Evolutionary conservation across 1,140 invertebrate species (phyloP), one percentile per base, ranked within the genome.

Genomic region (Lucilia sericata): DNA sequence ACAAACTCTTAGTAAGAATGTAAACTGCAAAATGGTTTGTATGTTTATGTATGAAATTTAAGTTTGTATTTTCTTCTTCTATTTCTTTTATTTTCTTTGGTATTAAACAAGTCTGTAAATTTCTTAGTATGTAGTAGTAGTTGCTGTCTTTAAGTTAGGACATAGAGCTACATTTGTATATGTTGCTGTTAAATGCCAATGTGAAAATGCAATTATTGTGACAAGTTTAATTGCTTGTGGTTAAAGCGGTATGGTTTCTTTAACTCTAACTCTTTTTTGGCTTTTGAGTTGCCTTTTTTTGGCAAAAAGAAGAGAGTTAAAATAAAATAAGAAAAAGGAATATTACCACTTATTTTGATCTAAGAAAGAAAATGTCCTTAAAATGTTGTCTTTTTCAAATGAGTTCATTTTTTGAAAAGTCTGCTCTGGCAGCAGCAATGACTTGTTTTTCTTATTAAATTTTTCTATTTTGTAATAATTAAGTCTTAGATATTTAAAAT

Each of bases 171-270:
- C 25, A 30, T 60, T 60, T 60, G 5, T 7, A 7, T 8, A 17
- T 70, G 65, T 21, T 70, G 65, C 65, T 70, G 65, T 70, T 70
- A 70, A 70, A 70, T 70, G 65, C 65, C 65, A 70, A 70, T 21
- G n/a, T 70, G 82, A 87, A 88, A 89, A 89, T 89, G 88, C 88
- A 89, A 89, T 89, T 89, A 89, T 86, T 87, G 85, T 86, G 88
- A 89, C 88, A 89, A 89, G 87, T 89, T 89, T 89, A 89, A 89
- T 89, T 89, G 88, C 88, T 88, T 86, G 85, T 84, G 85, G 86
- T 86, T 82, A 82, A 84, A 74, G 81, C n/a, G 81, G 82, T 74
- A 82, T 36, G 81, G 81, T 82, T 82, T 82, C 75, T 19, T 51
- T 60, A 60, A 70, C 65, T 70, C n/a, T 70, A 70, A 21, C 60